Percentiles rank a stretch among this genome's conserved stretches.
Evolutionary conservation across 2,888 invertebrate genomes (phyloP).

Genomic region (Tetragonula carbonaria): DNA sequence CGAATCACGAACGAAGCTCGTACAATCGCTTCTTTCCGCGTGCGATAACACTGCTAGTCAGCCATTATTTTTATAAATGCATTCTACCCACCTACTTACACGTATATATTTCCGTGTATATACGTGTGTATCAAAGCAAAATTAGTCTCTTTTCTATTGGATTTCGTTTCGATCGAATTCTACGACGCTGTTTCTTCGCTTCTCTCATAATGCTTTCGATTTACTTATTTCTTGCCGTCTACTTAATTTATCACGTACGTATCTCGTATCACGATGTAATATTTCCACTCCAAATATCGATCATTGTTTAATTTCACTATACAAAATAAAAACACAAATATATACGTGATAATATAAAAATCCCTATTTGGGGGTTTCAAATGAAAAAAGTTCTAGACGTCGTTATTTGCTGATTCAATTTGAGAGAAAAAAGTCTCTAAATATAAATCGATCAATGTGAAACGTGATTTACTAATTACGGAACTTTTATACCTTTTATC

Average conservation of each 20-base stretch:
- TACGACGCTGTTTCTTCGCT: background rate
- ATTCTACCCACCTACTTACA: slow-evolving; percentile 30
- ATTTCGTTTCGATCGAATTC: slow-evolving; percentile 2
- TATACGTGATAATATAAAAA: background rate
- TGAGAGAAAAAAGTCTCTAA: background rate
- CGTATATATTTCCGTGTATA: background rate
- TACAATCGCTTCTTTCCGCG: slow-evolving; percentile 54
- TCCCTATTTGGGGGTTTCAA: background rate
- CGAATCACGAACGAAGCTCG: slow-evolving; percentile 53
- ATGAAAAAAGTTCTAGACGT: background rate
- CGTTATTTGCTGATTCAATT: slow-evolving; percentile 1
- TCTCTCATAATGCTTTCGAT: background rate
- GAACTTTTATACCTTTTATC: background rate
- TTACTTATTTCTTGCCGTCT: background rate
- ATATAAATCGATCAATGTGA: background rate
- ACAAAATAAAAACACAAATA: slow-evolving; percentile 1
- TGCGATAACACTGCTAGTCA: slow-evolving; percentile 75
- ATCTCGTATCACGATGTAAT: background rate
- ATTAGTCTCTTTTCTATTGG: slow-evolving; percentile 23
- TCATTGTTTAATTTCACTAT: slow-evolving; percentile 16
- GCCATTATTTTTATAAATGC: slow-evolving; percentile 71
- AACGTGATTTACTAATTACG: background rate
- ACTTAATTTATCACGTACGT: background rate
- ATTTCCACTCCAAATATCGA: background rate
- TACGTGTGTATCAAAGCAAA: background rate